These are phyloP conservation scores for Muscicapa striata DNA, from an alignment of 2,797 vertebrate genomes.

Conservation along the genomic window DNA sequence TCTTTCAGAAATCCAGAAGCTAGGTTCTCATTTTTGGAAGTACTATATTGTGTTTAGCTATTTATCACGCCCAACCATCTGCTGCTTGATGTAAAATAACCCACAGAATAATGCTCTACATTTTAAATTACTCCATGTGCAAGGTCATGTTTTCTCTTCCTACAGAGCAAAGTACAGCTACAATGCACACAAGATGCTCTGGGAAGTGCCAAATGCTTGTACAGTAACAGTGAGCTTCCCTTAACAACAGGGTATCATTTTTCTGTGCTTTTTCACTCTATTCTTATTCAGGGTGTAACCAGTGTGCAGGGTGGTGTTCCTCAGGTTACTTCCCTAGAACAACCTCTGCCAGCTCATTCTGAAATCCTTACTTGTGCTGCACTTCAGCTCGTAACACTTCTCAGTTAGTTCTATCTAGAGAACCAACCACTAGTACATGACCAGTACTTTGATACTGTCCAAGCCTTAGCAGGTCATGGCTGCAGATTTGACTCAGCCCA, in stretches of 20 bases:
- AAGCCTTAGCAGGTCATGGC: background rate
- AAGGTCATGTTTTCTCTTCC: background rate
- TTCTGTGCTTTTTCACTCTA: background rate
- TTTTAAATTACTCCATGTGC: background rate
- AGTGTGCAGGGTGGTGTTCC: background rate
- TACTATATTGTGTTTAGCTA: background rate
- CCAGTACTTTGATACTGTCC: background rate
- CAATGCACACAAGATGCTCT: background rate
- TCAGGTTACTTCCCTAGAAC: background rate
- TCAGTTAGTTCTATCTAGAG: background rate
- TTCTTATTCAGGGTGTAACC: background rate
- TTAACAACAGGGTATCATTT: background rate
- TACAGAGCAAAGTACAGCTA: background rate
- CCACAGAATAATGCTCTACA: background rate
- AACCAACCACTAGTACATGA: background rate
- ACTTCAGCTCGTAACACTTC: background rate
- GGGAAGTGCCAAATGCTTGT: background rate
- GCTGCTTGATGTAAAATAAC: background rate
- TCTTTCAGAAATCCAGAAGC: background rate
- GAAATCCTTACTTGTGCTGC: background rate
- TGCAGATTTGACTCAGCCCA: background rate
- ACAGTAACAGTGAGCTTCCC: background rate
- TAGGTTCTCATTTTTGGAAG: background rate
- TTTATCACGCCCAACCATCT: background rate
- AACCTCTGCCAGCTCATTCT: background rate